These are phyloP conservation scores for Aix galericulata DNA, from an alignment of 2,113 vertebrate species.

Conservation along the genomic window DNA sequence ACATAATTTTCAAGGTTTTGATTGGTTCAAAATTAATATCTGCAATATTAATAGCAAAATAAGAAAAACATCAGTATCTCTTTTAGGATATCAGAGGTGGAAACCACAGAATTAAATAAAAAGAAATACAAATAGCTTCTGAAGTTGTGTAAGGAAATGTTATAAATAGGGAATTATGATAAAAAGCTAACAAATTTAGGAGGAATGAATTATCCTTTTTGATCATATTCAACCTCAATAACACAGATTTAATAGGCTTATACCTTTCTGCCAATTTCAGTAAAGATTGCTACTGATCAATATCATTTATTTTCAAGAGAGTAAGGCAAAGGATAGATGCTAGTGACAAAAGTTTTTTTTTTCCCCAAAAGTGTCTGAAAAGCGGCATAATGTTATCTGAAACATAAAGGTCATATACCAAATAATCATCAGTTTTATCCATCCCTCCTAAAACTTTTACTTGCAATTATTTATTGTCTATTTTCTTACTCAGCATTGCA, in stretches of 20 bases:
- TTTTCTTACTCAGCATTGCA: background rate
- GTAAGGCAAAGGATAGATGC: background rate
- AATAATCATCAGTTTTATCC: background rate
- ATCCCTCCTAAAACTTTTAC: conserved; percentile 11
- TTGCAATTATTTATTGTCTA: background rate
- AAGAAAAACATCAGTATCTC: background rate
- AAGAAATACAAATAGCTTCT: background rate
- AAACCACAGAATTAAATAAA: background rate
- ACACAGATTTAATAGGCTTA: conserved; percentile 27
- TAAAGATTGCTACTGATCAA: conserved; percentile 48
- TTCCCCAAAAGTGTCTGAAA: background rate
- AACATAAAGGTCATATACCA: background rate
- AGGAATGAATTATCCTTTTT: conserved; percentile 47
- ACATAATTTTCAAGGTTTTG: background rate
- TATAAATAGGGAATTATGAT: conserved; percentile 10
- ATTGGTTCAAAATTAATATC: background rate
- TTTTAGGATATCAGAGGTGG: background rate
- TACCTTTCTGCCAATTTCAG: conserved; percentile 30
- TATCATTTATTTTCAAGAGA: conserved; percentile 26
- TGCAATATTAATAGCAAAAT: background rate
- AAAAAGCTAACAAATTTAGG: background rate
- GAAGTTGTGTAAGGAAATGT: background rate
- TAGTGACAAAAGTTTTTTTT: background rate
- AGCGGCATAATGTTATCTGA: background rate
- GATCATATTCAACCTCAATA: conserved; percentile 50